Conservation (phyloP, 2,888 invertebrate genomes). For the Drosophila barbarae region DNA sequence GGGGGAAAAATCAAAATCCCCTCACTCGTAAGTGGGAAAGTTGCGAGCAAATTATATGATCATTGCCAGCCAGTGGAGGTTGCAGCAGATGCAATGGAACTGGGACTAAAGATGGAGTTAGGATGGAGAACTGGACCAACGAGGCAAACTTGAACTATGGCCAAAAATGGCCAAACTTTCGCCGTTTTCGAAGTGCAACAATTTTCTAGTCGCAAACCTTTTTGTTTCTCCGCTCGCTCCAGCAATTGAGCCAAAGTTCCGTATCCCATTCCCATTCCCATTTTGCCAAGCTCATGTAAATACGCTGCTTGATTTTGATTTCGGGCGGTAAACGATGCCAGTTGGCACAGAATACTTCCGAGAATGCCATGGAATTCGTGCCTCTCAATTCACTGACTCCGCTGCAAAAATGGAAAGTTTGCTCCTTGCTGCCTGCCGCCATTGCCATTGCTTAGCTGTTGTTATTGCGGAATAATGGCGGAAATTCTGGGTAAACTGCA, state of each 20-base stretch:
- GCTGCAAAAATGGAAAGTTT: conserved; percentile 45
- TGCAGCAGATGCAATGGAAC: conserved; percentile 20
- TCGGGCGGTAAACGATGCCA: conserved; percentile 64
- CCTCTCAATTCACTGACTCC: conserved; percentile 31
- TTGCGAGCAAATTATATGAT: conserved; percentile 37
- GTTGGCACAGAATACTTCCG: conserved; percentile 52
- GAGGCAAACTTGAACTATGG: conserved; percentile 55
- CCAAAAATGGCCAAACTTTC: conserved; percentile 56
- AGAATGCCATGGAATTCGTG: conserved; percentile 10
- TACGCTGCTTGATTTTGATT: conserved; percentile 68
- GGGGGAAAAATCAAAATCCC: conserved; percentile 24
- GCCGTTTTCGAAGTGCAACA: conserved; percentile 56
- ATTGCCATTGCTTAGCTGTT: conserved; percentile 34
- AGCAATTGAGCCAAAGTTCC: conserved; percentile 63
- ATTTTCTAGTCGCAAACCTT: conserved; percentile 42
- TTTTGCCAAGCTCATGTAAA: conserved; percentile 58
- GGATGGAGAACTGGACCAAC: conserved; percentile 22
- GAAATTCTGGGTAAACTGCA: conserved; percentile 60
- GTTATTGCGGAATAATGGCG: conserved; percentile 62
- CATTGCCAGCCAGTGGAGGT: conserved; percentile 30
- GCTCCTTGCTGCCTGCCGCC: conserved; percentile 40
- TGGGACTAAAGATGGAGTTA: not conserved
- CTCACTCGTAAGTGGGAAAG: conserved; percentile 28
- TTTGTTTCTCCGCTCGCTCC: conserved; percentile 30
- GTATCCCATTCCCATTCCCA: conserved; percentile 44